Percentiles rank a stretch among this genome's conserved stretches.
These are phyloP conservation scores for Glyphotaelius pellucidus DNA, from an alignment of 2,888 invertebrate genomes.

Conservation along the genomic window DNA sequence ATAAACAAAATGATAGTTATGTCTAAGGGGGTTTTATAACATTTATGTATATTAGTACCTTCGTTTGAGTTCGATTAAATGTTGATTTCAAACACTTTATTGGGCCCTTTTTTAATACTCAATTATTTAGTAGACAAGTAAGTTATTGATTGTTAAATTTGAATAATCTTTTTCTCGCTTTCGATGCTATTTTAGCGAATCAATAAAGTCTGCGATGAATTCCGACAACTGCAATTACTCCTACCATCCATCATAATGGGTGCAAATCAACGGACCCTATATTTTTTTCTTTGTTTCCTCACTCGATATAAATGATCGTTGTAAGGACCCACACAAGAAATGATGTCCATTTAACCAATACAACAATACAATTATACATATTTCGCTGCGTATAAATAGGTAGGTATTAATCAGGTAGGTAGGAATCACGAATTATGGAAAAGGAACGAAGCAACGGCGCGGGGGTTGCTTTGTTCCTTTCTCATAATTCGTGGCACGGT, in stretches of 20 bases:
- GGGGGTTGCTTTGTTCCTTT: too few relatives aligned
- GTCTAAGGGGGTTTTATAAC: too few relatives aligned
- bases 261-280: neutral
- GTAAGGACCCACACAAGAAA: neutral
- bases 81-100: too few relatives aligned
- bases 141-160: neutral
- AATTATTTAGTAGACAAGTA: neutral
- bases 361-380: neutral
- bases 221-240: neutral
- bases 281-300: neutral
- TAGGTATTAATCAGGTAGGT: too few relatives aligned
- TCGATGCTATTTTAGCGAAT: neutral
- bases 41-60: too few relatives aligned
- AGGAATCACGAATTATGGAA: too few relatives aligned
- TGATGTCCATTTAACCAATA: neutral
- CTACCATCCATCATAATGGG: slow-evolving; percentile 8
- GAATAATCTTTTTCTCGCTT: neutral
- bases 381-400: too few relatives aligned
- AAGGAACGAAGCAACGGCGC: too few relatives aligned
- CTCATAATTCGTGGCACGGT: too few relatives aligned
- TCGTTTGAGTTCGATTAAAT: too few relatives aligned
- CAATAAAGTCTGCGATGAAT: neutral
- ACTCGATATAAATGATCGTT: neutral
- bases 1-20: too few relatives aligned
- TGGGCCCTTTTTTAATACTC: too few relatives aligned